Percentiles rank a stretch among this genome's conserved stretches.
phyloP scores from a whole-genome alignment of 2,113 vertebrate species.

The Motacilla tschutschensis region DNA sequence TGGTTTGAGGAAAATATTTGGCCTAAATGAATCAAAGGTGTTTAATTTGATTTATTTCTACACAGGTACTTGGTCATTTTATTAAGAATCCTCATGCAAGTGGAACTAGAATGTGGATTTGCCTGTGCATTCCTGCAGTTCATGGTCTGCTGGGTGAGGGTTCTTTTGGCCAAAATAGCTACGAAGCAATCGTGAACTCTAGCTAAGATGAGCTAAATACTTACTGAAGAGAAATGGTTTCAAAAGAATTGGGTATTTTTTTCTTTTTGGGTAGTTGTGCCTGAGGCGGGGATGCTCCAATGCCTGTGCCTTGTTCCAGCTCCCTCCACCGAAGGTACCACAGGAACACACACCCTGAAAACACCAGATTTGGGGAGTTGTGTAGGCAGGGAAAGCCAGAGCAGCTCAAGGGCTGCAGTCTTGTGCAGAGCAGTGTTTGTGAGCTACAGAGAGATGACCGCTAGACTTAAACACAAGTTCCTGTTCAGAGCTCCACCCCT shows the following conservation, averaged over 20 bases:
- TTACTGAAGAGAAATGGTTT: background rate
- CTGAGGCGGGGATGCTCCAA: background rate
- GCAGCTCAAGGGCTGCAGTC: too few species aligned
- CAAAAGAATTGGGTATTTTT: background rate
- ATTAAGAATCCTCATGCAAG: background rate
- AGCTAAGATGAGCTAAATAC: background rate
- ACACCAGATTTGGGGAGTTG: background rate
- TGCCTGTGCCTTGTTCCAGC: background rate
- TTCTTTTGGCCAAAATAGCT: background rate
- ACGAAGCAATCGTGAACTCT: background rate
- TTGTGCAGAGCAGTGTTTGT: too few species aligned
- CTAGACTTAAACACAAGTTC: too few species aligned
- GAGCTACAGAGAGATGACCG: too few species aligned
- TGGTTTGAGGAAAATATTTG: background rate
- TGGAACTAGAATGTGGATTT: background rate
- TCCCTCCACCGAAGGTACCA: background rate
- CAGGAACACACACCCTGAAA: background rate
- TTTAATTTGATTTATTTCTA: background rate
- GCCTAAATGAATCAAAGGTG: background rate
- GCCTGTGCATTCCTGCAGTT: background rate
- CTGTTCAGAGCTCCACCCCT: too few species aligned
- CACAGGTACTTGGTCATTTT: background rate
- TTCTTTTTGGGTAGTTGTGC: background rate
- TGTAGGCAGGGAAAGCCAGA: background rate
- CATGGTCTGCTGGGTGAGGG: background rate